Base-by-base conservation (phyloP, 2,888 invertebrate genomes). In the Apantesis nais region DNA sequence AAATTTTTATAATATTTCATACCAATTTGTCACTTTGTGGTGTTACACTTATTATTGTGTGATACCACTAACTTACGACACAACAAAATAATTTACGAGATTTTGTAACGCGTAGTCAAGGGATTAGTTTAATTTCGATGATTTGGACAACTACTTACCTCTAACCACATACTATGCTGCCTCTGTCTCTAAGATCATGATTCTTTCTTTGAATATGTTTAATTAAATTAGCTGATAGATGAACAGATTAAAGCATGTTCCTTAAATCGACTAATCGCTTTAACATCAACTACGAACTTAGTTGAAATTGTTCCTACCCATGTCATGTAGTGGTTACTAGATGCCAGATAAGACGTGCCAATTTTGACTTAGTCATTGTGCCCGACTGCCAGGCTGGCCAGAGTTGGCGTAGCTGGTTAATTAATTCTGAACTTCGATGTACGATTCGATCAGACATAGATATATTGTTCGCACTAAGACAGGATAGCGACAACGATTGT, bases 271-370 rank as follows among this genome's bases (percentile, higher is more conserved):
- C 29, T 65, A 48, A 69, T 62, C 61, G 52, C 2, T 11, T 37
- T n/a, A 61, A n/a, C 39, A n/a, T 55, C 11, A 58, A 55, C 34
- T 58, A 44, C 16, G 64, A 71, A 67, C 63, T 67, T 64, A 80
- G 79, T 80, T 75, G 76, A 83, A 72, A 76, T 67, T 74, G 68
- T 71, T 78, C 67, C 78, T 78, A 89, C 88, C 88, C 86, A 82
- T 89, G 86, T 90, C 90, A 85, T 86, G 85, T 87, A 88, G 83
- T 71, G 75, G 75, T 72, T 22, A 62, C 73, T 72, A 76, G 84
- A 84, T 86, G 82, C 82, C 83, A 88, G 91, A 90, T 90, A 90
- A 88, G 86, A 84, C 80, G 85, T 89, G 88, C 90, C 91, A 91
- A 90, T 91, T 91, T 88, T 85, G 88, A 87, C 82, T 87, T 85